Base-by-base conservation (phyloP, 2,888 invertebrate genomes). In the Subacronicta megacephala region DNA sequence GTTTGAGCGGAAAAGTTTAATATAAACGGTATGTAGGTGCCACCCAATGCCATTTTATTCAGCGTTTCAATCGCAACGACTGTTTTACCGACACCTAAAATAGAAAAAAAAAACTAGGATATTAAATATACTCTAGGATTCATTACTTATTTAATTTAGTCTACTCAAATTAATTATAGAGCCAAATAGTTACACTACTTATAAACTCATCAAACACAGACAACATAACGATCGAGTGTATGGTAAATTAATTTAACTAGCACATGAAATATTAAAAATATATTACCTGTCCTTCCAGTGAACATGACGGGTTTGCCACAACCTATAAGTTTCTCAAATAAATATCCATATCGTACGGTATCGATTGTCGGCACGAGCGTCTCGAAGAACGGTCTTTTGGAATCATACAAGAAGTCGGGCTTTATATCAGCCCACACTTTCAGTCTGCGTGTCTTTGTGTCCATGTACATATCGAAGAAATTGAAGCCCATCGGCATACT, bases 1-100 rank as follows among this genome's bases (percentile, higher is more conserved):
- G 98, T 98, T 92, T 98, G 98, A 0, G 98, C 98, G 0, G 98
- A 98, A 89, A 98, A 98, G 83, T 98, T 98, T 57, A 99, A 92
- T 64, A 97, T 96, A 0, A 97, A 95, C 0, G 98, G 97, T 18
- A 98, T 95, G 80, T 96, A 97, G 38, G 92, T 86, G 0, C 95
- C 95, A 0, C 95, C 93, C 0, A 88, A 79, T 6, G 95, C 88
- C 78, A 98, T 95, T 40, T 93, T 95, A 51, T 96, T 96, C 40
- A 98, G 90, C 0, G 96, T 96, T 45, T 96, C 96, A 78, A 97
- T 96, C 0, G 97, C 98, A 52, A 98, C 95, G 3, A 97, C 97
- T 0, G 98, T 97, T 94, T 98, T 98, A 13, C 98, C 98, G 33
- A 98, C 98, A 60, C 98, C 97, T 96, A 85, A 78, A 9, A 35